These are phyloP conservation scores for Sminthurides bifidus DNA, from an alignment of 1,140 invertebrate genomes.

Conservation along the genomic window DNA sequence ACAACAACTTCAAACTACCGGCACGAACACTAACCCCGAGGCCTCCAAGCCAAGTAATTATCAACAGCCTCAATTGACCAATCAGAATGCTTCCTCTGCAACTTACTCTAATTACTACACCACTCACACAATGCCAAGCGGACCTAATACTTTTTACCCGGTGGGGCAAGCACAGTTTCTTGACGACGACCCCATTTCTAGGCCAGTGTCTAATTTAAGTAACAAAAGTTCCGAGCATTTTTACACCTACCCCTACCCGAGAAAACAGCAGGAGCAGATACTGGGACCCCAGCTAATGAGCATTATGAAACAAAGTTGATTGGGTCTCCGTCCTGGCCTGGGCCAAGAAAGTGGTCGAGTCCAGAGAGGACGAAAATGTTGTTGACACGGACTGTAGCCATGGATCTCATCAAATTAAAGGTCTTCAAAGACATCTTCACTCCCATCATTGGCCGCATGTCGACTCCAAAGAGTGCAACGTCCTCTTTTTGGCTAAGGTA, in stretches of 20 bases:
- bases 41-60: too few species aligned
- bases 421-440: constrained; percentile 28
- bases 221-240: constrained; percentile 31
- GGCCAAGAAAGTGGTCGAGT: constrained; percentile 28
- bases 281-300: constrained; percentile 14
- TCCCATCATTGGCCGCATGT: constrained; percentile 31
- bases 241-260: constrained; percentile 31
- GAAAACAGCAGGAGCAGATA: constrained; percentile 27
- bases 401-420: constrained; percentile 26
- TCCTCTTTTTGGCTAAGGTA: constrained; percentile 32
- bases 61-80: too few species aligned
- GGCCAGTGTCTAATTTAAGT: constrained; percentile 30
- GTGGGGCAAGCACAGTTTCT: background rate
- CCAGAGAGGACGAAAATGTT: constrained; percentile 25
- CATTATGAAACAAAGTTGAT: constrained; percentile 2
- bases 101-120: too few species aligned
- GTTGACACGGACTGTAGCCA: constrained; percentile 27
- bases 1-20: too few species aligned
- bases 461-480: constrained; percentile 30
- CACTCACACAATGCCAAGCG: too few species aligned
- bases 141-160: too few species aligned
- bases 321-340: constrained; percentile 29
- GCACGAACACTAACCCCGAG: too few species aligned
- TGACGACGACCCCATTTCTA: constrained; percentile 27
- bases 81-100: too few species aligned